Evolutionary conservation across 2,797 vertebrate species (phyloP).

Genomic region (Spizella passerina): DNA sequence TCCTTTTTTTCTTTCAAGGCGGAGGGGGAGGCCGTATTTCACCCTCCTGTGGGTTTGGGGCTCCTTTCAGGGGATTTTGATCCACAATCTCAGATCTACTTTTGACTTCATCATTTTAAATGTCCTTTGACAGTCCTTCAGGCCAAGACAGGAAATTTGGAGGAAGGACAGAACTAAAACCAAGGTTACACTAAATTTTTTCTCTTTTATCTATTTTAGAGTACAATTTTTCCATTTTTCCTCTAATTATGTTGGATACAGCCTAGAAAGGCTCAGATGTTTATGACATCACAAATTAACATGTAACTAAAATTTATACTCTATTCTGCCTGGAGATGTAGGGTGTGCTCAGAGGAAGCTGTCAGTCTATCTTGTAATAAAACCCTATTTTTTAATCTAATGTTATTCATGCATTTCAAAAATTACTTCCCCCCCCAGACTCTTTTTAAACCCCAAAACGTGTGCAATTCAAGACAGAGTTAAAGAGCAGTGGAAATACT

Average conservation of each 20-base stretch:
- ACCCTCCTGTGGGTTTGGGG: neutral
- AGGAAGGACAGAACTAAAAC: neutral
- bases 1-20: neutral
- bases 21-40: neutral
- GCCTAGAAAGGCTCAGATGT: neutral
- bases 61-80: neutral
- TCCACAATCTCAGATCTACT: neutral
- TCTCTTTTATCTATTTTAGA: neutral
- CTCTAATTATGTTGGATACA: neutral
- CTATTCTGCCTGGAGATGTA: neutral
- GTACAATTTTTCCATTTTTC: neutral
- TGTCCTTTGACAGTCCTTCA: neutral
- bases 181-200: neutral
- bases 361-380: neutral
- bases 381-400: neutral
- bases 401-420: neutral
- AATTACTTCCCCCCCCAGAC: fast-evolving
- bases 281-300: neutral
- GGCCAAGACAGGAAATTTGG: neutral
- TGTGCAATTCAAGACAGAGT: neutral
- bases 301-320: neutral
- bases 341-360: neutral
- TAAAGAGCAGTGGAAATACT: neutral
- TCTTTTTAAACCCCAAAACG: neutral
- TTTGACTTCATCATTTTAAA: neutral